Base-by-base conservation (phyloP, 2,888 invertebrate genomes). In the Lasioglossum villosulum region DNA sequence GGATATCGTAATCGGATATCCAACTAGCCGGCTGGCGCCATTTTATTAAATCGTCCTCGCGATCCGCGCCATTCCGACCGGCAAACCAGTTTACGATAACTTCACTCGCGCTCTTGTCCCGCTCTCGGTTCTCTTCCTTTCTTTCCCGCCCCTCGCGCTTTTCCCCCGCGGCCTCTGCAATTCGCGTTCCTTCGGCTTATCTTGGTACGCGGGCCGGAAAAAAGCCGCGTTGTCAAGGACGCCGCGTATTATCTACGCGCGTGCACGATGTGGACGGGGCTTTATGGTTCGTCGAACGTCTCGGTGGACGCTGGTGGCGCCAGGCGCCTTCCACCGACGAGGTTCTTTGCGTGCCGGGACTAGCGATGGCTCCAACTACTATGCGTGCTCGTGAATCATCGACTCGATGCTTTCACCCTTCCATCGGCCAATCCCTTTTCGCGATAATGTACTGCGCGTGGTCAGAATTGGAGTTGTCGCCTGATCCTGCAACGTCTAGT, bases 61-160 rank as follows among this genome's bases (percentile, higher is more conserved):
- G 84, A 68, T 73, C 79, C 83, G 89, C 83, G 85, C 82, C 79
- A 83, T 86, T 45, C 83, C 86, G 75, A 76, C 86, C 80, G 79
- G 77, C 76, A 92, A 93, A 93, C 93, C 92, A 93, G 94, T 93
- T 94, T 92, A 83, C 93, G 91, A 92, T 93, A 92, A 91, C 89
- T 90, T 89, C 84, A 90, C 90, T 88, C 75, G 78, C 88, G 78
- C 75, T 75, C 83, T 27, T 81, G 34, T 75, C 73, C 63, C 80
- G 73, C 48, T 59, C 75, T 77, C 27, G 59, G 27, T 27, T 42
- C 52, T 75, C 80, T 30, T 16, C 39, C 66, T 70, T 72, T 79
- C 52, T 52, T 37, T n/a, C 66, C 34, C 77, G 19, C 48, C 52
- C 23, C n/a, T 59, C 34, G 39, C 70, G 52, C 68, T 63, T 75